Base-by-base conservation (phyloP, 2,888 invertebrate genomes). In the Tetropium fuscum region DNA sequence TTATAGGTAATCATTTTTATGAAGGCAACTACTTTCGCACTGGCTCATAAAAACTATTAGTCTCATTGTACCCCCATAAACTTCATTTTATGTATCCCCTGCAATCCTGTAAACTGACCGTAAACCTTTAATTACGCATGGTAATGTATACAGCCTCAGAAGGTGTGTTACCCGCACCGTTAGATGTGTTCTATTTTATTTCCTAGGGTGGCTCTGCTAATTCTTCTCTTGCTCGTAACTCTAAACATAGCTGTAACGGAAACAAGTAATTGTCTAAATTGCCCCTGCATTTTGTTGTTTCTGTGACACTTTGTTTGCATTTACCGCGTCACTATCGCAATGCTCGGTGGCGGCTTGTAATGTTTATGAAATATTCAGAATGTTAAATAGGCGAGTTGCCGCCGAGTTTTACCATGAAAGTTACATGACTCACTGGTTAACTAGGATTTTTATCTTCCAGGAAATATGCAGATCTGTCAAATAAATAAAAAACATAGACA, bases 331-430 rank as follows among this genome's bases (percentile, higher is more conserved):
- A 11, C 34, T 34, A 40, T 40, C 10, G 10, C 20, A 18, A 40
- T n/a, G 19, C 10, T 16, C 15, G n/a, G 40, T 19, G 20, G 40
- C 19, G 20, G 8, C 20, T 19, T 40, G 19, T 40, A 40, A 40
- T 40, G 19, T 19, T 40, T 40, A 20, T 40, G 40, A 40, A 18
- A 40, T 40, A 19, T 40, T 40, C 11, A 19, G 40, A 13, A 40
- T 20, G 18, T 40, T 20, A 40, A 40, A 19, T 19, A 19, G 40
- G 40, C 18, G 19, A 19, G 18, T 19, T 40, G 40, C 40, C 6
- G 34, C 15, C 34, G 34, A 34, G 34, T 19, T 19, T 10, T 19
- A 19, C 10, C 40, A n/a, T 19, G 19, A 19, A 10, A 10, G 10
- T 19, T 40, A 40, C 40, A 40, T 40, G 20, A 19, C 19, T 19